Conservation (phyloP, 2,888 invertebrate species). For the Hylaea fasciaria region DNA sequence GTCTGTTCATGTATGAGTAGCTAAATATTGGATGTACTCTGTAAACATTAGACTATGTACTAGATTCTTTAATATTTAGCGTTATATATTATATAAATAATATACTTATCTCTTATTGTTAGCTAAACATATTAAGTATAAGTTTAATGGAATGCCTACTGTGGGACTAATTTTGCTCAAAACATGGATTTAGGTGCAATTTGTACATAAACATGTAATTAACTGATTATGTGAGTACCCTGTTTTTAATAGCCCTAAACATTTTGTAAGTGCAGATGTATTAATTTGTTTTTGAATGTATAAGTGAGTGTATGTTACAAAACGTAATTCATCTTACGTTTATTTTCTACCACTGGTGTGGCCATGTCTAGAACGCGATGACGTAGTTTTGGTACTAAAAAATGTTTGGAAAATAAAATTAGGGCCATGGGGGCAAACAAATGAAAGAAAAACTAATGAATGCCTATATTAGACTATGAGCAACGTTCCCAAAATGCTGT, state of each 20-base stretch:
- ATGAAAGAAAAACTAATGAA: no score
- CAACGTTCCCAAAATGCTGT: no score
- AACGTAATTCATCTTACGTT: no score
- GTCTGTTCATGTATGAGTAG: conserved; percentile 40
- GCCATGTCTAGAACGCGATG: no score
- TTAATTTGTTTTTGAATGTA: conserved; percentile 8
- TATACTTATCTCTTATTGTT: conserved; percentile 77
- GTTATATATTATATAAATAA: conserved; percentile 62
- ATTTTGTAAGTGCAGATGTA: conserved; percentile 1
- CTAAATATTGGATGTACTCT: conserved; percentile 56
- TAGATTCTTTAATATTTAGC: conserved; percentile 73
- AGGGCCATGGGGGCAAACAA: no score
- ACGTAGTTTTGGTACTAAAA: no score
- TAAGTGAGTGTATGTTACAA: no score
- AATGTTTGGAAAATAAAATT: no score
- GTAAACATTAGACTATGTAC: conserved; percentile 55
- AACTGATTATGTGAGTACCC: background rate
- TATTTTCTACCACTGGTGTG: no score
- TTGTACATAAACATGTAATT: conserved; percentile 28
- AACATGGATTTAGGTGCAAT: conserved; percentile 32
- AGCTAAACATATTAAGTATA: conserved; percentile 61
- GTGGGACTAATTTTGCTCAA: conserved; percentile 66
- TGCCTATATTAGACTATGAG: no score
- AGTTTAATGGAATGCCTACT: conserved; percentile 60
- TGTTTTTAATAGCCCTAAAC: background rate